phyloP scores from a whole-genome alignment of 2,888 invertebrate species.

The Cetonia aurata region DNA sequence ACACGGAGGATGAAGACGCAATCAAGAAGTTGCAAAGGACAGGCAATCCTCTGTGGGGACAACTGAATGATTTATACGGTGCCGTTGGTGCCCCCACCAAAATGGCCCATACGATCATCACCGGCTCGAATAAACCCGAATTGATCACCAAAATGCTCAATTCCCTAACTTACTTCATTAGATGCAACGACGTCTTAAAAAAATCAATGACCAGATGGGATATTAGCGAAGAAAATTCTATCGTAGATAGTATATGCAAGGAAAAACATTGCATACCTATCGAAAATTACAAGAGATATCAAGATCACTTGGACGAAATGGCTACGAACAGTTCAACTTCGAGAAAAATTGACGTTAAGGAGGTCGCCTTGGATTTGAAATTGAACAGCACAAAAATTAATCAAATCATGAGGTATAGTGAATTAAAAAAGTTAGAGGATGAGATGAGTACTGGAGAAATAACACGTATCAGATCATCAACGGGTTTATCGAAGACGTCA shows the following conservation, averaged over 20 bases:
- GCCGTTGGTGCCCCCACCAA: slow-evolving; percentile 83
- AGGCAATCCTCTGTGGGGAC: slow-evolving; percentile 92
- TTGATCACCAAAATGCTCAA: slow-evolving; percentile 80
- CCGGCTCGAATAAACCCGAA: slow-evolving; percentile 75
- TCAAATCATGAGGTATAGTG: slow-evolving; percentile 24
- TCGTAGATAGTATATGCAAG: slow-evolving; percentile 58
- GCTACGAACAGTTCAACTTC: slow-evolving; percentile 41
- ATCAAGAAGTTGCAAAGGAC: slow-evolving; percentile 74
- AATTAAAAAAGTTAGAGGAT: slow-evolving; percentile 22
- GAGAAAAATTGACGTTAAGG: slow-evolving; percentile 12
- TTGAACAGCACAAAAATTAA: slow-evolving; percentile 20
- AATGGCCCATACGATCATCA: slow-evolving; percentile 84
- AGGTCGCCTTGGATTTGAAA: slow-evolving; percentile 14
- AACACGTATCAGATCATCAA: neutral
- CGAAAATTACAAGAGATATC: slow-evolving; percentile 61
- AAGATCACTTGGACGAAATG: slow-evolving; percentile 60
- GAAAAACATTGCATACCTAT: slow-evolving; percentile 60
- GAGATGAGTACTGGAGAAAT: neutral
- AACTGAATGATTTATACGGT: slow-evolving; percentile 88
- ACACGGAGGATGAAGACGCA: slow-evolving; percentile 65
- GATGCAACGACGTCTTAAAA: slow-evolving; percentile 79
- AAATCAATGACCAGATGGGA: slow-evolving; percentile 51
- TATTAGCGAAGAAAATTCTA: slow-evolving; percentile 60
- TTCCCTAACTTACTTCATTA: slow-evolving; percentile 87
- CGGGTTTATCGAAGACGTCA: slow-evolving; percentile 26